These are phyloP conservation scores for Alosa sapidissima DNA, from an alignment of 2,797 vertebrate species.

Conservation along the genomic window DNA sequence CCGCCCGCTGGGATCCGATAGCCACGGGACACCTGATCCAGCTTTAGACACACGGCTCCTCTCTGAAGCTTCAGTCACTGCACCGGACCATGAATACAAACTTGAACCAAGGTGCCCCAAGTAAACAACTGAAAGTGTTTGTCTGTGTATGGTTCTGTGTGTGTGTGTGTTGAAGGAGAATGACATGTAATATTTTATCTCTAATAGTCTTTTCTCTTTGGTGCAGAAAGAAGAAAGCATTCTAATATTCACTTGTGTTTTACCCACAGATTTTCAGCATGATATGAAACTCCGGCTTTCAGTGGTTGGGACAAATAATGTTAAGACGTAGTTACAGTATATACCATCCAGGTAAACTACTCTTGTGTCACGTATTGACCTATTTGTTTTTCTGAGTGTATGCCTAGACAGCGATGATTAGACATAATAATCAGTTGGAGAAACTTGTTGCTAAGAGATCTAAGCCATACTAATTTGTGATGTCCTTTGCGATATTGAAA, in stretches of 20 bases:
- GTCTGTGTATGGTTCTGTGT: constrained; percentile 20
- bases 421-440: not conserved
- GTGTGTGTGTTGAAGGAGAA: constrained; percentile 13
- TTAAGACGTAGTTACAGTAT: not conserved
- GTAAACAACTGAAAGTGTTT: constrained; percentile 51
- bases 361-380: not conserved
- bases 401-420: not conserved
- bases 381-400: not conserved
- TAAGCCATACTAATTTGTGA: not conserved
- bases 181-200: constrained; percentile 14
- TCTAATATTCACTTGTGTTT: not conserved
- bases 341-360: not conserved
- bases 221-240: not conserved
- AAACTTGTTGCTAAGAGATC: not conserved
- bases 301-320: not conserved
- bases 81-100: constrained; percentile 64
- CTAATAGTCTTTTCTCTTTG: not conserved
- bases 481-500: not conserved
- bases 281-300: not conserved
- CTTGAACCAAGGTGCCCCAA: constrained; percentile 62
- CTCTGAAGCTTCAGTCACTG: constrained; percentile 64
- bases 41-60: constrained; percentile 53
- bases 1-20: constrained; percentile 47
- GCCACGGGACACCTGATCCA: constrained; percentile 71
- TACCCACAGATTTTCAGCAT: not conserved